Base-by-base conservation (phyloP, 2,888 invertebrate species). In the Syritta pipiens region DNA sequence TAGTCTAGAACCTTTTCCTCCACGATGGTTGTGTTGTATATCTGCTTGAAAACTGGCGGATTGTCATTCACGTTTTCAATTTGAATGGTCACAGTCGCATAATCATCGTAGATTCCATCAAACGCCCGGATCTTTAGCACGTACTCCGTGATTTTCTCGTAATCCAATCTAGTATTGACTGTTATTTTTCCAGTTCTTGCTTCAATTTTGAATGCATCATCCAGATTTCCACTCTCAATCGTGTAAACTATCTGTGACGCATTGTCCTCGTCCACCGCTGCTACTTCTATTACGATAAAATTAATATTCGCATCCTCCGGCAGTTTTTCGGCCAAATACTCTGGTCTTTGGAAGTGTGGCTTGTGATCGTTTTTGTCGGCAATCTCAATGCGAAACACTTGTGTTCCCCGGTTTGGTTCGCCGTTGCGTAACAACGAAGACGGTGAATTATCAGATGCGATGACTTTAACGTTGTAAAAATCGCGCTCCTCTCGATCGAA, bases 331-430 rank as follows among this genome's bases (percentile, higher is more conserved):
- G 94, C 94, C 12, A 93, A 90, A 86, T 95, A 96, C 4, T 92
- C 90, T 0, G 91, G 89, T 85, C 94, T 91, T n/a, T 93, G 93
- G 86, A 99, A 99, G 83, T 92, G 92, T 0, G 99, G 99, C 14
- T 93, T 92, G 88, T 99, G 98, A 88, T 99, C 99, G 88, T 99
- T 99, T 86, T 96, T 96, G 89, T 99, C 99, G 17, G 96, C 96
- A 40, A 99, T 97, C 85, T 94, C 94, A 84, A 98, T 96, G 82
- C 94, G 92, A 86, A 97, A 96, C 57, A 94, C 94, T 88, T 96
- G 96, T 83, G 94, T 92, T 1, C 92, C 92, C 46, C 90, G 91
- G 88, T 97, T 97, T 57, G 93, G 96, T 84, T 93, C 90, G 0
- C 91, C 92, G 26, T 90, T 91, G 42, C 89, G 89, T 53, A 89